Conservation (phyloP, 1,140 invertebrate species). For the Argopecten irradians region DNA sequence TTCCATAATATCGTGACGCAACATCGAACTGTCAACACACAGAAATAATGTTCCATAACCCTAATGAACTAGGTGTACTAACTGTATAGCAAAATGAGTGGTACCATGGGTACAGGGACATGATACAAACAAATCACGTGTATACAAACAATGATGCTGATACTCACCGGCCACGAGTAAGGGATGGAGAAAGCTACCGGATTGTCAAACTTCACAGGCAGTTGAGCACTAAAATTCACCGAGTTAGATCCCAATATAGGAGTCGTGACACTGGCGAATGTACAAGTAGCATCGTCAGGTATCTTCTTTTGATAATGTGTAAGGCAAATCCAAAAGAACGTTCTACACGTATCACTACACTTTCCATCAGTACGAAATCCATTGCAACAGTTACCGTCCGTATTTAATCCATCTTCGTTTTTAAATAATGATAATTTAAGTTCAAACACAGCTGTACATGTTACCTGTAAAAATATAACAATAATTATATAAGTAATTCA, state of each 20-base stretch:
- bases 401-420: conserved; percentile 43
- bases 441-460: conserved; percentile 44
- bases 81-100: background rate
- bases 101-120: background rate
- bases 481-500: conserved; percentile 4
- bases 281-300: conserved; percentile 87
- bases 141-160: background rate
- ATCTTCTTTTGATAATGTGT: conserved; percentile 96
- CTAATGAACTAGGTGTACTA: background rate
- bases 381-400: conserved; percentile 46
- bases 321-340: conserved; percentile 94
- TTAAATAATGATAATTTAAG: conserved; percentile 43
- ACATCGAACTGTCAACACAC: background rate
- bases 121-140: background rate
- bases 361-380: conserved; percentile 79
- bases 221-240: conserved; percentile 80
- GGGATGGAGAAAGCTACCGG: conserved; percentile 90
- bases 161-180: conserved; percentile 83
- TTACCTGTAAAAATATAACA: conserved; percentile 40
- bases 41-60: background rate
- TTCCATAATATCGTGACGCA: background rate
- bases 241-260: conserved; percentile 90
- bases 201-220: conserved; percentile 62
- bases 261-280: conserved; percentile 92
- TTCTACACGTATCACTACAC: conserved; percentile 87